These are phyloP conservation scores for Butorides virescens DNA, from an alignment of 2,113 vertebrate genomes.

Conservation along the genomic window DNA sequence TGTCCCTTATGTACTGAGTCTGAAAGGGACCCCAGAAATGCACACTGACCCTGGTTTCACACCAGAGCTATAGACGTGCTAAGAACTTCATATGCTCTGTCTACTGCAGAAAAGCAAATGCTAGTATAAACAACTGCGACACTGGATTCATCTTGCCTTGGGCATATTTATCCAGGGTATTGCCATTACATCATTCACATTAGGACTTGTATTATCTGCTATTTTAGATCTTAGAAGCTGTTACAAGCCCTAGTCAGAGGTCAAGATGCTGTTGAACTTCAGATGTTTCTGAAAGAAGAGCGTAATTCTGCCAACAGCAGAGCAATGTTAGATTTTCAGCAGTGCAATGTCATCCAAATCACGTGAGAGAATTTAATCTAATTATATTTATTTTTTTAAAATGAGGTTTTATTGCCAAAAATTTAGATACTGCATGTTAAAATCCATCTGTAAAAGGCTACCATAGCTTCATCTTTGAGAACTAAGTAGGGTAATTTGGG, in stretches of 20 bases:
- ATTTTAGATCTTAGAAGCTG: conserved; percentile 7
- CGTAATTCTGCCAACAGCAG: background rate
- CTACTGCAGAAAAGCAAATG: background rate
- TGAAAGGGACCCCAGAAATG: background rate
- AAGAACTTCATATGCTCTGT: background rate
- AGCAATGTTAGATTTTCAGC: background rate
- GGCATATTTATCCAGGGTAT: conserved; percentile 13
- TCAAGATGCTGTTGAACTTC: conserved; percentile 44
- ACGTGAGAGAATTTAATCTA: background rate
- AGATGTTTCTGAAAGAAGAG: background rate
- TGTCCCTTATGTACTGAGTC: background rate
- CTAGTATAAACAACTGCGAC: background rate
- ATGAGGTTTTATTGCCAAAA: background rate
- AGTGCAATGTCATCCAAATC: background rate
- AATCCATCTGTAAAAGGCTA: background rate
- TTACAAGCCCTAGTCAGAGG: background rate
- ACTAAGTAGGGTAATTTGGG: background rate
- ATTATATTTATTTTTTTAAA: background rate
- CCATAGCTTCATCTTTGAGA: background rate
- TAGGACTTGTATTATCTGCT: background rate
- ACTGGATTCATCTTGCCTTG: conserved; percentile 1
- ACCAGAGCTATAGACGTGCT: background rate
- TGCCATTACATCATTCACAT: background rate
- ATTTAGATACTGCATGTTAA: background rate
- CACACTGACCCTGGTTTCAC: background rate